These are phyloP conservation scores for Indri indri DNA, from an alignment of 2,113 vertebrate genomes.

Conservation along the genomic window DNA sequence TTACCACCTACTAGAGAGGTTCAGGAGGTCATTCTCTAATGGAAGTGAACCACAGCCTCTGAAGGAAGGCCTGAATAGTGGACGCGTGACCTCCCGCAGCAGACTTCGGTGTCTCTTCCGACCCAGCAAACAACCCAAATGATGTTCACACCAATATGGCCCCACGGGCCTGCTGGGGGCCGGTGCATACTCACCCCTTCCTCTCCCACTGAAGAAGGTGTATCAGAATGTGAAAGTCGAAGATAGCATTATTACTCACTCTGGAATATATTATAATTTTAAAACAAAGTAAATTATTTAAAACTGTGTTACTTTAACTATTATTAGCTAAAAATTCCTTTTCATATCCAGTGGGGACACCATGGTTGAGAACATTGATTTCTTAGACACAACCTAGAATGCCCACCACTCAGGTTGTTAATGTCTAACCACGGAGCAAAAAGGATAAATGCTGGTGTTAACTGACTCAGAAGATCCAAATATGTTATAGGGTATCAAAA, in stretches of 20 bases:
- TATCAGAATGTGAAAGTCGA: background rate
- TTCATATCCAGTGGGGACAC: background rate
- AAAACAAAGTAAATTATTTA: background rate
- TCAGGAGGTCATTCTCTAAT: background rate
- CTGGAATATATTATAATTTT: background rate
- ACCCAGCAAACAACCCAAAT: background rate
- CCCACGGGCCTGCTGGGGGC: background rate
- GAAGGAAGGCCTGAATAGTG: background rate
- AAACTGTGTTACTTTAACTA: background rate
- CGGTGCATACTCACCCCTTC: background rate
- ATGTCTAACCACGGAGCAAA: background rate
- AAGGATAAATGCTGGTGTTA: background rate
- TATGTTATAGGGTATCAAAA: background rate
- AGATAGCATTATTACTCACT: background rate
- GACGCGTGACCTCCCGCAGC: fast-evolving
- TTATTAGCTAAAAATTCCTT: background rate
- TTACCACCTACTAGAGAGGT: background rate
- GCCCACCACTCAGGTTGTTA: background rate
- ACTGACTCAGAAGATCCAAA: background rate
- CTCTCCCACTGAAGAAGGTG: background rate
- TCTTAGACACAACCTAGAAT: background rate
- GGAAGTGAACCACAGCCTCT: background rate
- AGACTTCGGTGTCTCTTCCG: background rate
- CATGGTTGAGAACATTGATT: background rate
- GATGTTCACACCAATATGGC: background rate